Conservation (phyloP, 2,797 vertebrate species). For the Notolabrus celidotus region DNA sequence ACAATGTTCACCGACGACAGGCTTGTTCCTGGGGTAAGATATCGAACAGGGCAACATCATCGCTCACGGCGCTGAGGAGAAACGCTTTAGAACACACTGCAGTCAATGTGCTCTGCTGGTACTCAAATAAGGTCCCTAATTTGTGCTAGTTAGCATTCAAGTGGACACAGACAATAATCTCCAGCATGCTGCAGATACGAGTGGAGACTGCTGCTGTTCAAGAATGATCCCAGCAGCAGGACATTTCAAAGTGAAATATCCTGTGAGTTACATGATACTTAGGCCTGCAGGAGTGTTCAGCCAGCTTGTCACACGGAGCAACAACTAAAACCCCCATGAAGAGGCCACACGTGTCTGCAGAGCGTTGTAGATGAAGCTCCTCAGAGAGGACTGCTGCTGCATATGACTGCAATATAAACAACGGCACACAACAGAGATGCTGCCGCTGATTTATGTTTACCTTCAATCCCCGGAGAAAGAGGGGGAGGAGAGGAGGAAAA, state of each 20-base stretch:
- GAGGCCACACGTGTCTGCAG: conserved; percentile 73
- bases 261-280: conserved; percentile 42
- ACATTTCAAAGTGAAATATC: conserved; percentile 62
- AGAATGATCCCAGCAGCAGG: conserved; percentile 49
- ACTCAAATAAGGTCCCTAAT: conserved; percentile 58
- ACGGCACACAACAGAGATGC: conserved; percentile 76
- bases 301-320: conserved; percentile 56
- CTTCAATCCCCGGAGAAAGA: conserved; percentile 79
- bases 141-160: conserved; percentile 59
- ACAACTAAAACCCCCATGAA: conserved; percentile 69
- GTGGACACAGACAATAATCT: conserved; percentile 45
- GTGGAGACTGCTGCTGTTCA: conserved; percentile 20
- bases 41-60: conserved; percentile 72
- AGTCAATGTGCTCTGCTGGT: conserved; percentile 56
- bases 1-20: conserved; percentile 76
- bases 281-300: conserved; percentile 46
- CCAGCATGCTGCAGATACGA: conserved; percentile 28
- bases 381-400: conserved; percentile 70
- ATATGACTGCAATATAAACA: conserved; percentile 81
- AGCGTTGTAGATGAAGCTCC: conserved; percentile 71
- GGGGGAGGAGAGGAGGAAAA: conserved; percentile 35
- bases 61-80: conserved; percentile 63
- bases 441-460: conserved; percentile 83
- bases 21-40: conserved; percentile 66
- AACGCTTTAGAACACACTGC: conserved; percentile 45